Evolutionary conservation across 1,140 invertebrate genomes (phyloP), one percentile per base, ranked within the genome.

Genomic region (Heliconius melpomene): DNA sequence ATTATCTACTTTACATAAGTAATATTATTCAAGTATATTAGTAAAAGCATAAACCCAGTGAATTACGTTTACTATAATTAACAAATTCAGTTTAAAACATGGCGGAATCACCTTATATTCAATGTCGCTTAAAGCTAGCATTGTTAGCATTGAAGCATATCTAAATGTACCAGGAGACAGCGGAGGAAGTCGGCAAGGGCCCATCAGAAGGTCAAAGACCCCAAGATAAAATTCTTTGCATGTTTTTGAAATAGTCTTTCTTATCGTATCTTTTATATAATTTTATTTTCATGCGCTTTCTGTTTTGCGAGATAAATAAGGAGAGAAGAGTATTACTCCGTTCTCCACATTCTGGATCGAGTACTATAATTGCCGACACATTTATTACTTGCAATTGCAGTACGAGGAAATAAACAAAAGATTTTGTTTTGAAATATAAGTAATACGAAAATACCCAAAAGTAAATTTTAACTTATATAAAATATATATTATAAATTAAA

Each of bases 121-220:
- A 87, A 87, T 83, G 84, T 84, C 84, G 77, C 54, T 71, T 72
- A 84, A 73, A 74, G 74, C 57, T 36, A 77, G 66, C 80, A 88
- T 89, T 89, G 88, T 90, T 84, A 74, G 76, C 85, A 84, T 79
- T 88, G 82, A 86, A 87, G 83, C 87, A 78, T 88, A 84, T 85
- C 86, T 60, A 76, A 83, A 80, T 70, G 85, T 86, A 86, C 79
- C 83, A 86, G 84, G 83, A 86, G 81, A 81, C 83, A 84, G 72
- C 80, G 79, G 72, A 87, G 88, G 90, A 91, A 89, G 86, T 88
- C 46, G 75, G 84, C 86, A 84, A 88, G 85, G 88, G 84, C 84
- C 82, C 82, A 81, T 83, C 83, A 70, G 77, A 87, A 89, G 84
- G 87, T 86, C 85, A 86, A 85, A 86, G 83, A 86, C 86, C 79